Percentiles rank a stretch among this genome's conserved stretches.
Conservation (phyloP, 2,113 vertebrate genomes). For the Ahaetulla prasina region DNA sequence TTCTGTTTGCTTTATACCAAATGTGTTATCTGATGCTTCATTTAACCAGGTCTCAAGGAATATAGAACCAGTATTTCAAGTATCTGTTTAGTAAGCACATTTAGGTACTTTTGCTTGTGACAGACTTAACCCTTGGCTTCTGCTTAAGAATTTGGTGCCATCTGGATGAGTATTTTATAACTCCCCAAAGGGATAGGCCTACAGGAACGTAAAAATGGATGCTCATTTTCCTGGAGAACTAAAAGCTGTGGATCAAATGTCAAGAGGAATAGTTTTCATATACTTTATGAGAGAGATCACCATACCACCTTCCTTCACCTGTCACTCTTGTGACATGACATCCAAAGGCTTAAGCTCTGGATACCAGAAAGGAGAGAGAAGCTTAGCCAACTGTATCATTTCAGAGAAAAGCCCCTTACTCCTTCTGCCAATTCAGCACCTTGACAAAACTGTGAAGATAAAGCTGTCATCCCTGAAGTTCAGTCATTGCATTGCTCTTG, state of each 20-base stretch:
- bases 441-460: constrained; percentile 21
- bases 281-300: constrained; percentile 45
- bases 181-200: constrained; percentile 55
- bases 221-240: constrained; percentile 59
- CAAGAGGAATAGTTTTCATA: constrained; percentile 55
- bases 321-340: constrained; percentile 58
- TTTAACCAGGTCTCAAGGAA: constrained; percentile 51
- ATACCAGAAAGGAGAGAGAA: constrained; percentile 34
- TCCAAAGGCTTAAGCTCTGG: constrained; percentile 49
- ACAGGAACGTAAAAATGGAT: constrained; percentile 48
- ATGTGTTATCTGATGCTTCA: constrained; percentile 46
- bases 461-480: background rate
- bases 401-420: constrained; percentile 27
- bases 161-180: constrained; percentile 70
- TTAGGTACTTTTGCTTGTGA: constrained; percentile 61
- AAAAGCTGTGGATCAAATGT: constrained; percentile 55
- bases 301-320: constrained; percentile 66
- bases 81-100: constrained; percentile 69
- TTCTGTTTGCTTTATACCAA: constrained; percentile 20
- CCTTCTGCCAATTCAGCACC: constrained; percentile 24
- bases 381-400: constrained; percentile 44
- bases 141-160: constrained; percentile 68
- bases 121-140: constrained; percentile 66
- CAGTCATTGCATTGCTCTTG: background rate
- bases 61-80: constrained; percentile 63